Base-by-base conservation (phyloP, 2,797 vertebrate species). In the Pseudopleuronectes americanus region DNA sequence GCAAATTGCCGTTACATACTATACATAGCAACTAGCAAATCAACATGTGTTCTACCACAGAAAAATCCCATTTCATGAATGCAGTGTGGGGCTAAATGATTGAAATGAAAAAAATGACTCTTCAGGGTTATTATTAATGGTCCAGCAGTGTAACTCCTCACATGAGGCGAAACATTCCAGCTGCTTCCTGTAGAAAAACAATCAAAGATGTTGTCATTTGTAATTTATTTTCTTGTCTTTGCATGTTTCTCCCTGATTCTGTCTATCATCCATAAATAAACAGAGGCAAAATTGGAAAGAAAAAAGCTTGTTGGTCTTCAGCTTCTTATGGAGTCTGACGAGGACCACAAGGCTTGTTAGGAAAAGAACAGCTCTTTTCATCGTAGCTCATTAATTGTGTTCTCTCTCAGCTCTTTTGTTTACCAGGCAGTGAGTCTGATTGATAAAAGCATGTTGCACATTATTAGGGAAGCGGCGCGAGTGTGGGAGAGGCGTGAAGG, bases 341-440 rank as follows among this genome's bases (percentile, higher is more conserved):
- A 64, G 5, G 63, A 56, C 36, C 43, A 61, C 66, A 73, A 54
- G 33, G n/a, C 14, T 57, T 33, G 41, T 66, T 26, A 73, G 73
- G 10, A 14, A 47, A 56, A 55, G 33, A 62, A 57, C 54, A 61
- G 52, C 59, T 12, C 23, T 24, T 62, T 60, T 56, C 71, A 84
- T 76, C 63, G 69, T 4, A 65, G 36, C 73, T 62, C 21, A 77
- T 79, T 68, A 80, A 81, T 62, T 67, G 56, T 54, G 52, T 64
- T 70, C 59, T 64, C 59, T 64, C 45, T 59, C n/a, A 8, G 62
- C 55, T 52, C 64, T 51, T 26, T 38, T 13, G 53, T 65, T 63
- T 14, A 31, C 31, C 45, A 45, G 55, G 45, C 45, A 13, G 60
- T 1, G 19, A 62, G 22, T 33, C 14, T 69, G 63, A 73, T 24